Evolutionary conservation across 2,113 vertebrate genomes (phyloP), one percentile per base, ranked within the genome.

Genomic region (Cottus gobio): DNA sequence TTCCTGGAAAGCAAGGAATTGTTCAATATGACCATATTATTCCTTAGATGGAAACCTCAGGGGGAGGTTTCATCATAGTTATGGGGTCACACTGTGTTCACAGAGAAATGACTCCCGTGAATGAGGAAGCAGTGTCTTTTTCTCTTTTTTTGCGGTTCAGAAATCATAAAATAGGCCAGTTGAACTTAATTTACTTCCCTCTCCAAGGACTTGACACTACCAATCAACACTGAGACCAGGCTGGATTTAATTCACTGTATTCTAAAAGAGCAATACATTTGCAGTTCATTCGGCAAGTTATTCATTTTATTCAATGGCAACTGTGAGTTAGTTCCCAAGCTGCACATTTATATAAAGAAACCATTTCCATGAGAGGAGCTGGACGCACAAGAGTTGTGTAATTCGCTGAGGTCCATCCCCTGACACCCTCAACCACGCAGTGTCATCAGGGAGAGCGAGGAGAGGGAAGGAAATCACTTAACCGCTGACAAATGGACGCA

Each of bases 381-480:
- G 76, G 26, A 81, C 8, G 7, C n/a, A n/a, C n/a, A 67, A 46
- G 54, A 74, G 64, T 69, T 78, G 16, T 75, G 82, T 77, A 76
- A 88, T 89, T 77, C 58, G 16, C n/a, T 42, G 56, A 54, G 71
- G 84, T 82, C 65, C 39, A 28, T 82, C 71, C 75, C 42, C 18
- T 31, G 72, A 84, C 71, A 79, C 66, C 68, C 44, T 46, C 54
- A 71, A 78, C 79, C 79, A 64, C 46, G 16, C 78, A 71, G 52
- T 79, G 73, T 83, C 83, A 77, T 79, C 42, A 16, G 86, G 57
- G 71, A 73, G 74, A 77, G 48, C 42, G 66, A 28, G n/a, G 65
- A 66, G 52, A 61, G 66, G 42, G 68, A 71, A 57, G 80, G 67
- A 84, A 85, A 87, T 90, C 86, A 90, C 89, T 91, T 91, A 88